phyloP scores from a whole-genome alignment of 2,797 vertebrate genomes.

The Catharus ustulatus region DNA sequence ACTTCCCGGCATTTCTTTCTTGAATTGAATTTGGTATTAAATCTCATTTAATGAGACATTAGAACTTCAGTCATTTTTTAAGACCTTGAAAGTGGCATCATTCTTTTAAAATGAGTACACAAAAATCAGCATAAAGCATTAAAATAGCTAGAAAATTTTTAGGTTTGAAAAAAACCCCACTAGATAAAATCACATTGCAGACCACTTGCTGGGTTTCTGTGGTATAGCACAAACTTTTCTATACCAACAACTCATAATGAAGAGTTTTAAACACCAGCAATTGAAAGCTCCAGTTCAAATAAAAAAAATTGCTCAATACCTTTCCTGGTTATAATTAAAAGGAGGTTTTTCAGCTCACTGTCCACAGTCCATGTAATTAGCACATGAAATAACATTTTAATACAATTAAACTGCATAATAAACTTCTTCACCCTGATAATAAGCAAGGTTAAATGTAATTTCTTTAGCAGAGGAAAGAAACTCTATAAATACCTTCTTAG shows the following conservation, averaged over 20 bases:
- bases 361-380: neutral
- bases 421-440: neutral
- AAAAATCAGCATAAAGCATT: neutral
- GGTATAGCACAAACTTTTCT: neutral
- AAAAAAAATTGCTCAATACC: neutral
- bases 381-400: constrained; percentile 13
- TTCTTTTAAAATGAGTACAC: neutral
- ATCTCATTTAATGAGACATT: neutral
- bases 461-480: neutral
- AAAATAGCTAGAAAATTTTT: neutral
- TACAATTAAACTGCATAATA: neutral
- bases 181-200: neutral
- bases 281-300: neutral
- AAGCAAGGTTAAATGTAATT: constrained; percentile 13
- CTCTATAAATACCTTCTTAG: neutral
- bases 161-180: neutral
- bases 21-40: neutral
- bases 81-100: neutral
- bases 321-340: constrained; percentile 30
- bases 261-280: neutral
- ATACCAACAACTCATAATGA: neutral
- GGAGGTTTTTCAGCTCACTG: neutral
- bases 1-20: neutral
- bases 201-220: neutral
- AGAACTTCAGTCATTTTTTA: neutral